Percentiles rank a stretch among this genome's conserved stretches.
Conservation (phyloP, 2,797 vertebrate species). For the Pitangus sulphuratus region DNA sequence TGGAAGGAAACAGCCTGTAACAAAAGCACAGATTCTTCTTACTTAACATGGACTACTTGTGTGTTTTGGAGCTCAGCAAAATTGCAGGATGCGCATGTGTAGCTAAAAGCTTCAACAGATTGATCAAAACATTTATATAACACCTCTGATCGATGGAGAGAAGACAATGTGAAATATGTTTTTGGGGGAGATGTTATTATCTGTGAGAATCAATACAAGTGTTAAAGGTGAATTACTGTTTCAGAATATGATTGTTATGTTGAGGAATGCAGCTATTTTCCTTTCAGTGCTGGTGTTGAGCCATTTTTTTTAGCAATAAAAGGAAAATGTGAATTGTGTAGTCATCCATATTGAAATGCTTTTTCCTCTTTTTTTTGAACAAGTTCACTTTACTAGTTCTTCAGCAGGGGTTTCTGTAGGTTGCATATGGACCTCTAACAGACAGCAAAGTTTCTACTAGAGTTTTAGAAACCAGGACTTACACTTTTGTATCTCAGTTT, state of each 20-base stretch:
- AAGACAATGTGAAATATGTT: neutral
- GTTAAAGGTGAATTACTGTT: neutral
- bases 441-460: neutral
- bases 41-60: neutral
- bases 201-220: conserved; percentile 38
- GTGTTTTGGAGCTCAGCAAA: neutral
- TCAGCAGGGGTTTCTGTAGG: neutral
- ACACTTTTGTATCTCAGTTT: neutral
- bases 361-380: neutral
- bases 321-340: neutral
- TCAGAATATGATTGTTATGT: neutral
- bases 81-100: neutral
- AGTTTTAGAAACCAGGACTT: neutral
- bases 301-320: neutral
- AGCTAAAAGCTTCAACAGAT: neutral
- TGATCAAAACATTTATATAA: neutral
- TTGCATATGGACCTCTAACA: neutral
- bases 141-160: neutral
- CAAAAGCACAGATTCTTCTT: neutral
- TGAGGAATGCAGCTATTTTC: neutral
- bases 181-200: neutral
- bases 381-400: neutral
- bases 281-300: neutral
- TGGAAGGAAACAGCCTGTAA: neutral
- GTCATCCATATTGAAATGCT: neutral